phyloP scores from a whole-genome alignment of 2,113 vertebrate species.

The Lagenorhynchus albirostris region DNA sequence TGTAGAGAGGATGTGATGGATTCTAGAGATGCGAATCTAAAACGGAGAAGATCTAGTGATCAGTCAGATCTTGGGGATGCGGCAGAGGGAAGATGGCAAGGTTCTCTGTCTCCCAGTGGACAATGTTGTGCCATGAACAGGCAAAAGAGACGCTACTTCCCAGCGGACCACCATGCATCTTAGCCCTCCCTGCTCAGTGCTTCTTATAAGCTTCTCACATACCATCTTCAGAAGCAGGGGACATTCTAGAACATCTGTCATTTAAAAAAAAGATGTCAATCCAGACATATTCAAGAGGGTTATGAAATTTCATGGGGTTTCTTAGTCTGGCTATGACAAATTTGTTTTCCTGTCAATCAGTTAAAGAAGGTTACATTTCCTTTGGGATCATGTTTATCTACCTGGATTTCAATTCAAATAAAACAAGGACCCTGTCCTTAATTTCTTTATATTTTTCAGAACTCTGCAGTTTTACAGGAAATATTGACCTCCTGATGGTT shows the following conservation, averaged over 20 bases:
- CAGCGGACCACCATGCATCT: rapidly evolving
- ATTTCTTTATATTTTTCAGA: not conserved
- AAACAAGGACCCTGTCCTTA: not conserved
- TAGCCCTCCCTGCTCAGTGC: not conserved
- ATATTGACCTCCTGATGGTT: not conserved
- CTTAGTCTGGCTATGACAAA: not conserved
- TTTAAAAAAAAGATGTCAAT: not conserved
- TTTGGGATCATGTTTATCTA: not conserved
- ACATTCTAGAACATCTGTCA: not conserved
- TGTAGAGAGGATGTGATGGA: not conserved
- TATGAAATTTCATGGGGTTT: constrained; percentile 4
- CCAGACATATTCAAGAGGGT: not conserved
- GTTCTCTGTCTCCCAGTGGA: not conserved
- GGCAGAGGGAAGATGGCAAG: not conserved
- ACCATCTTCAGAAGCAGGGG: not conserved
- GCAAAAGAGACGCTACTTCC: not conserved
- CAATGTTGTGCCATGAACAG: rapidly evolving
- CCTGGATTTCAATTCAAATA: not conserved
- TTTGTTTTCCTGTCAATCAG: constrained; percentile 4
- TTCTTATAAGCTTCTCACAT: not conserved
- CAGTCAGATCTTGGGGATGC: not conserved
- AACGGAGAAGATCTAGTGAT: not conserved
- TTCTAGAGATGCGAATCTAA: not conserved
- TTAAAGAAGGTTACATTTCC: constrained; percentile 20
- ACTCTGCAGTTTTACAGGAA: not conserved